These are phyloP conservation scores for Artemia sinica DNA, from an alignment of 2,888 invertebrate genomes.

Conservation along the genomic window DNA sequence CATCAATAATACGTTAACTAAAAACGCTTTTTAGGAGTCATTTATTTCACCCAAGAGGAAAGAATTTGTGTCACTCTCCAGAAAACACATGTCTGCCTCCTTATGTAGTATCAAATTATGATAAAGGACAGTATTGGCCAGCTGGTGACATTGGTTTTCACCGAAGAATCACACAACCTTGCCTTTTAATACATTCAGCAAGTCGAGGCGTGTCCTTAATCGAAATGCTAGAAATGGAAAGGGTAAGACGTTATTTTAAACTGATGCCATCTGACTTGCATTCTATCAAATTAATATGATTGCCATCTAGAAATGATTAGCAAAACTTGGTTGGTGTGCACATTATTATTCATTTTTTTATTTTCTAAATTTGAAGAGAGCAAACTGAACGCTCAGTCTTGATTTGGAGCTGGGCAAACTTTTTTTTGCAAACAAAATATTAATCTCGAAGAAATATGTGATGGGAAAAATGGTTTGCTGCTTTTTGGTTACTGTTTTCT, in stretches of 20 bases:
- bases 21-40: not conserved
- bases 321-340: not conserved
- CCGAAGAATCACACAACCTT: slow-evolving; percentile 12
- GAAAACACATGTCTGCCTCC: not conserved
- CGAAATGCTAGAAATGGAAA: slow-evolving; percentile 8
- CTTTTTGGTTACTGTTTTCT: too few species aligned
- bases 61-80: not conserved
- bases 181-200: slow-evolving; percentile 3
- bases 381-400: too few species aligned
- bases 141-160: slow-evolving; percentile 8
- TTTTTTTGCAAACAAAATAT: not conserved
- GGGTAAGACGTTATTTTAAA: not conserved
- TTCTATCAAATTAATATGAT: too few species aligned
- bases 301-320: too few species aligned
- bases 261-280: not conserved
- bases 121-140: slow-evolving; percentile 2
- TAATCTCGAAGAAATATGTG: too few species aligned
- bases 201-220: not conserved
- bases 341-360: not conserved
- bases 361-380: not conserved
- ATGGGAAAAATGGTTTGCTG: too few species aligned
- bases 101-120: not conserved
- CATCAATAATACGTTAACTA: not conserved
- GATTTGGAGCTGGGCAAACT: not conserved
- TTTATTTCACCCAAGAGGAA: not conserved